phyloP scores from a whole-genome alignment of 2,888 invertebrate genomes.

The Dolomedes plantarius region DNA sequence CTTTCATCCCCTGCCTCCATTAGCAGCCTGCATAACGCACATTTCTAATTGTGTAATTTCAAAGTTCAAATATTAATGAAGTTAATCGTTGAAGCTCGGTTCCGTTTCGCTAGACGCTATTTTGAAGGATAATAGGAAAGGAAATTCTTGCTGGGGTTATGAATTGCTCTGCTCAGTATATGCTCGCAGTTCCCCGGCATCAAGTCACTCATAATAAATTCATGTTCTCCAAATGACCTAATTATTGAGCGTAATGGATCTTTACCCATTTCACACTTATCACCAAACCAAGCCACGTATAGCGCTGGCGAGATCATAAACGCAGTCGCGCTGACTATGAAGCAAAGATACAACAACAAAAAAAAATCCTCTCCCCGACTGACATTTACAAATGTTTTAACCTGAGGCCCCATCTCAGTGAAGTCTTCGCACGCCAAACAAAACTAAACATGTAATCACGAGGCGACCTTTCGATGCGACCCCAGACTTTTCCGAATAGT shows the following conservation, averaged over 20 bases:
- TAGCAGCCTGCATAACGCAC: too few relatives aligned
- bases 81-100: not conserved
- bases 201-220: too few relatives aligned
- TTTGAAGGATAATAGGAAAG: not conserved
- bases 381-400: conserved; percentile 18
- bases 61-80: not conserved
- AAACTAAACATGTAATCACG: conserved; percentile 20
- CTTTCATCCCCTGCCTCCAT: too few relatives aligned
- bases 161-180: too few relatives aligned
- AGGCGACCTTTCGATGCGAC: not conserved
- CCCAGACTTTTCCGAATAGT: conserved; percentile 14
- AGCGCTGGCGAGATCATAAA: not conserved
- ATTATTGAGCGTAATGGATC: not conserved
- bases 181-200: too few relatives aligned
- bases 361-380: not conserved
- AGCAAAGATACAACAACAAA: too few relatives aligned
- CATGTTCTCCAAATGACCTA: not conserved
- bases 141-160: not conserved
- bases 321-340: not conserved
- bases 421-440: not conserved
- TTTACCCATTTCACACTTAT: not conserved
- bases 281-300: not conserved
- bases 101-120: not conserved
- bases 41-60: not conserved
- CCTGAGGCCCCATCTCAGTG: not conserved